Percentiles rank a stretch among this genome's conserved stretches.
These are phyloP conservation scores for Chloropsis cyanopogon DNA, from an alignment of 2,113 vertebrate genomes.

Conservation along the genomic window DNA sequence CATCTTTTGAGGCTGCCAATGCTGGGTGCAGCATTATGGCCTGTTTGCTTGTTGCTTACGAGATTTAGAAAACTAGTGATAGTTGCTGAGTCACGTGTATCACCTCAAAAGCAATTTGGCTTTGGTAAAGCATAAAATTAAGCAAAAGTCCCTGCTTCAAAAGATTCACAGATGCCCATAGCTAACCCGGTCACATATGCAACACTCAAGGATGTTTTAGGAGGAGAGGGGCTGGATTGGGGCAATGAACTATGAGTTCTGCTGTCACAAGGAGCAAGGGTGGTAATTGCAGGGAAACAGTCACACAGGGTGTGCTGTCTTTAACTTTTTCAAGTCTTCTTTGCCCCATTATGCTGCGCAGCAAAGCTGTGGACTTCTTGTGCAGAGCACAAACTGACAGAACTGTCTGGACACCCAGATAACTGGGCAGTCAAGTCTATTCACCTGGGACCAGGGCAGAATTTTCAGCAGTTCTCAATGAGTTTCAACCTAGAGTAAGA, in stretches of 20 bases:
- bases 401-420: not conserved
- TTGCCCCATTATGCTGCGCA: rapidly evolving
- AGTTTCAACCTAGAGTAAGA: not conserved
- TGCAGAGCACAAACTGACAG: not conserved
- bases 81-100: not conserved
- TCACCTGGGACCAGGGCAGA: not conserved
- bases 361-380: not conserved
- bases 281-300: not conserved
- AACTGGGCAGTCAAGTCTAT: not conserved
- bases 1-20: not conserved
- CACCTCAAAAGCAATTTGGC: not conserved
- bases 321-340: not conserved
- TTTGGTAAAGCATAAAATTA: not conserved
- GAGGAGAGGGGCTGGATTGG: not conserved
- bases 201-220: not conserved
- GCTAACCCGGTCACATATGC: not conserved
- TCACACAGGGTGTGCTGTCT: not conserved
- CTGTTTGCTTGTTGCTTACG: not conserved
- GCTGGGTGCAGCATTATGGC: not conserved
- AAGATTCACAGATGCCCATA: not conserved
- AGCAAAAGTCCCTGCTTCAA: not conserved
- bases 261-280: not conserved
- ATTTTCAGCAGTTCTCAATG: not conserved
- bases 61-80: not conserved
- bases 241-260: not conserved